Base-by-base conservation (phyloP, 2,888 invertebrate species). In the Pterobdella sp. region DNA sequence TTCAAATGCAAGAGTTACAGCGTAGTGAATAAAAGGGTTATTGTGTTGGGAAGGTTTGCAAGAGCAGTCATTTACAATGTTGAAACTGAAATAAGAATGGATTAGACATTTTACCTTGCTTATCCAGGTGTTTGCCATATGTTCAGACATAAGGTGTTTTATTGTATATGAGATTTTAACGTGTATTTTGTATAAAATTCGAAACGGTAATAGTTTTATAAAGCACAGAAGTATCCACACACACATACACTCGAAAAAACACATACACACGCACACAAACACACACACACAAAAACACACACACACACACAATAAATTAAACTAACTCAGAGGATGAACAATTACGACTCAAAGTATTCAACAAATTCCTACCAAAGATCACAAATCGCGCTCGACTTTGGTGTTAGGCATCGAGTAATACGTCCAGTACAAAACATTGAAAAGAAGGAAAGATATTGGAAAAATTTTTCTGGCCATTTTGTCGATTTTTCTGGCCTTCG, bases 401-500 rank as follows among this genome's bases (percentile, higher is more conserved):
- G 60, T 26, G 18, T 32, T 71, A n/a, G 71, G 71, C 18, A 71
- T 0, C 35, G 60, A 71, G 36, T 71, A 71, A 36, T n/a, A 32
- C 14, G 56, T 52, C 71, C 71, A 71, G 36, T 71, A 71, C 22
- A 71, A 22, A n/a, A 71, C 35, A 35, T 71, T 71, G 36, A 71
- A 71, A 10, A 71, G 18, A n/a, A 52, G n/a, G 35, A 71, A 71
- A 29, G 52, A 49, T 22, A 60, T 35, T 7, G 71, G 71, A 34
- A 71, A 71, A 2, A 71, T 34, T 63, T 71, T 71, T 60, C 71
- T 29, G 29, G 71, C 56, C 22, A 60, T 32, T n/a, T 71, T 71
- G 63, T 71, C 71, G 26, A 71, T 71, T 31, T 52, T 42, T n/a
- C 71, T 56, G 56, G 71, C 71, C 34, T 71, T 71, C n/a, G 34